These are phyloP conservation scores for Stenodema calcarata DNA, from an alignment of 2,888 invertebrate species.

Conservation along the genomic window DNA sequence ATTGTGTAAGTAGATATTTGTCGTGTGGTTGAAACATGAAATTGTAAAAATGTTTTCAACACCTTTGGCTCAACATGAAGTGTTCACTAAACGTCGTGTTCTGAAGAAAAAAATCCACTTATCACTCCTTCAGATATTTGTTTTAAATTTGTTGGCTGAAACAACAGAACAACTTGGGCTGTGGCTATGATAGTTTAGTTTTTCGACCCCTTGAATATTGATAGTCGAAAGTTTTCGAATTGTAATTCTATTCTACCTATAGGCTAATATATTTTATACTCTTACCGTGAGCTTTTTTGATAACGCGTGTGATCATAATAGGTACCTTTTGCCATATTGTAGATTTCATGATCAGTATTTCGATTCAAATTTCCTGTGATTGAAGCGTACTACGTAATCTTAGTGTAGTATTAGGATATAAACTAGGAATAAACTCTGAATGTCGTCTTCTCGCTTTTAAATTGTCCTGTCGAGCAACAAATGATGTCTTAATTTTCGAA, in stretches of 20 bases:
- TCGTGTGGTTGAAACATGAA: no score
- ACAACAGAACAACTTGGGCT: not conserved
- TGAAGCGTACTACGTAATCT: not conserved
- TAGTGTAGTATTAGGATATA: not conserved
- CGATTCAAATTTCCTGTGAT: not conserved
- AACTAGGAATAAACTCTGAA: not conserved
- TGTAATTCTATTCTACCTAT: no score
- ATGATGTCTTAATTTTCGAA: no score
- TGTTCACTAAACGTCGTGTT: no score
- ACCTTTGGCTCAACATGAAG: no score
- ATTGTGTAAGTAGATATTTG: no score
- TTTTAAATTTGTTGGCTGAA: no score
- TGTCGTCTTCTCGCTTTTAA: not conserved
- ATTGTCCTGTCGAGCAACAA: not conserved
- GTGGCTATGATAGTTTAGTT: not conserved
- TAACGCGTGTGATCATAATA: not conserved
- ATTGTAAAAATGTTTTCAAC: no score
- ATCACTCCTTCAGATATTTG: no score
- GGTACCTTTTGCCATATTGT: not conserved
- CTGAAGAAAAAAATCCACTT: no score
- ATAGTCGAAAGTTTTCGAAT: no score
- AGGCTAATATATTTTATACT: not conserved
- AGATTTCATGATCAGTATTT: not conserved
- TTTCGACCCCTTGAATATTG: no score
- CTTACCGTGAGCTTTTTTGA: not conserved